phyloP scores from a whole-genome alignment of 2,888 invertebrate genomes.

The Odontothrips loti region DNA sequence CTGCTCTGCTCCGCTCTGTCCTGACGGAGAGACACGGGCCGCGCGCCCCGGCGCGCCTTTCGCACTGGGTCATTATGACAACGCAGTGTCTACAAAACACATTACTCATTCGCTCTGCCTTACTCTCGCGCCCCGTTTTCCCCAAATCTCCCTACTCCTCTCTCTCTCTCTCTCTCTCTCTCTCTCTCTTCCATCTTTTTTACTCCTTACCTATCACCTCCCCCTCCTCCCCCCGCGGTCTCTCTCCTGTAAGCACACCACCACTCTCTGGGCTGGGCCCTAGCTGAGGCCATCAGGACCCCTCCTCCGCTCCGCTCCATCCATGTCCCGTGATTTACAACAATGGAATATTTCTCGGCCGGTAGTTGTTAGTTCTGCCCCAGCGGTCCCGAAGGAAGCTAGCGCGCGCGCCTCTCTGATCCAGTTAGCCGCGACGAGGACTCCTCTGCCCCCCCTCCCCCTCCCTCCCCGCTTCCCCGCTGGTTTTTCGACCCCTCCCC shows the following conservation, averaged over 20 bases:
- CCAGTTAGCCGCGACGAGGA: not conserved
- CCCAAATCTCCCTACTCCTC: not conserved
- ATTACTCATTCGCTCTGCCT: no score
- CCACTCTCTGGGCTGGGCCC: no score
- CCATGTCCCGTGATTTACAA: not conserved
- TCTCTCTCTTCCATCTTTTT: not conserved
- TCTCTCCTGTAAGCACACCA: no score
- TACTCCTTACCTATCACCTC: not conserved
- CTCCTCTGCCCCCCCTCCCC: not conserved
- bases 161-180: slow-evolving; percentile 15
- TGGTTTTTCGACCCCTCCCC: not conserved
- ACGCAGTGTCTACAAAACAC: no score
- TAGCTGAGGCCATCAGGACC: no score
- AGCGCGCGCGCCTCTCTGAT: not conserved
- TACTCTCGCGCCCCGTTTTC: no score
- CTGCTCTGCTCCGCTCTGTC: no score
- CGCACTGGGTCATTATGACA: no score
- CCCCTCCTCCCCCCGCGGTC: not conserved
- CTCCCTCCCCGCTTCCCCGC: not conserved
- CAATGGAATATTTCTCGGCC: not conserved
- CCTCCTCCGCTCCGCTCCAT: no score
- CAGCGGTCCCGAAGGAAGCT: slow-evolving; percentile 5
- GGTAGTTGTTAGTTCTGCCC: slow-evolving; percentile 19
- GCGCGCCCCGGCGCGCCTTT: no score
- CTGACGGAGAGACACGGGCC: no score